phyloP scores from a whole-genome alignment of 2,797 vertebrate genomes.

The Cyprinella venusta region DNA sequence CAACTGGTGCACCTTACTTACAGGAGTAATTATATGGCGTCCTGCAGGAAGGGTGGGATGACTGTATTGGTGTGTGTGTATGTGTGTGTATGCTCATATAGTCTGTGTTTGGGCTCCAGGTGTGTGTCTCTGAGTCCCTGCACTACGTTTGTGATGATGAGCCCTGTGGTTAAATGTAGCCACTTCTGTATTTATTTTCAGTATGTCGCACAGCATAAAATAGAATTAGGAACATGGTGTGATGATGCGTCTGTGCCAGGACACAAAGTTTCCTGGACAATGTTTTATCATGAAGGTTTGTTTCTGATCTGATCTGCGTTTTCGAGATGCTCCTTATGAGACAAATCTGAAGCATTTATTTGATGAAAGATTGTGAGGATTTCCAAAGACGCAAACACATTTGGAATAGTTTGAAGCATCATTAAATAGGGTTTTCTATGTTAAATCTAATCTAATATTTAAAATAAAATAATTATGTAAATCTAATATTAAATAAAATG shows the following conservation, averaged over 20 bases:
- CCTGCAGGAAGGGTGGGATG: conserved; percentile 54
- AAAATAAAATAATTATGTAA: neutral
- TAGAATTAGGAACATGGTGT: neutral
- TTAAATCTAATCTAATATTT: neutral
- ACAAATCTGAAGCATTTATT: neutral
- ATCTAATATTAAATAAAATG: neutral
- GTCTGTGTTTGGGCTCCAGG: conserved; percentile 42
- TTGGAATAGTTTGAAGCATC: neutral
- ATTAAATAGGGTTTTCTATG: neutral
- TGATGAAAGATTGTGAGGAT: neutral
- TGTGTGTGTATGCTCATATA: neutral
- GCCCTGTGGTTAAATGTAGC: conserved; percentile 40
- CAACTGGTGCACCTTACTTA: conserved; percentile 46
- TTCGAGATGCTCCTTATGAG: neutral
- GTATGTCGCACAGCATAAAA: neutral
- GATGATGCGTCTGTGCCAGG: neutral
- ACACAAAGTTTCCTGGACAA: neutral
- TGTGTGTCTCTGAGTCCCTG: conserved; percentile 19
- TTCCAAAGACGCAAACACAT: neutral
- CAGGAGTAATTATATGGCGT: conserved; percentile 56
- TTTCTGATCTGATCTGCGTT: neutral
- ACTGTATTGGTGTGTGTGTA: conserved; percentile 34
- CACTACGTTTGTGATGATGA: conserved; percentile 43
- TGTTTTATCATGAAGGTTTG: neutral
- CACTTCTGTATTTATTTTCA: conserved; percentile 32